Percentiles rank a stretch among this genome's conserved stretches.
phyloP scores from a whole-genome alignment of 2,888 invertebrate species.

The Lypha dubia region DNA sequence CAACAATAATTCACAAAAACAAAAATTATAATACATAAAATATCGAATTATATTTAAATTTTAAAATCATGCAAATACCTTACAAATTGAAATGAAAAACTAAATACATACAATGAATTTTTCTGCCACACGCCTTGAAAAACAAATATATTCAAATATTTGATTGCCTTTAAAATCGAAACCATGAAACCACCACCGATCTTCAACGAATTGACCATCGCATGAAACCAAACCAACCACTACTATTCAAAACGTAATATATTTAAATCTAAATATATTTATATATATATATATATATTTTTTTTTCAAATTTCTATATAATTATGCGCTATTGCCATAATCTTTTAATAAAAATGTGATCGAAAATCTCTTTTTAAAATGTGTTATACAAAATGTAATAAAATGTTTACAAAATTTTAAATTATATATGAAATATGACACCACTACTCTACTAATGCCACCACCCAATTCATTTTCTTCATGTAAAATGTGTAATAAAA shows the following conservation, averaged over 20 bases:
- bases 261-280: conserved; percentile 64
- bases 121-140: conserved; percentile 68
- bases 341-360: conserved; percentile 45
- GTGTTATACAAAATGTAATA: conserved; percentile 49
- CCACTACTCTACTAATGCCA: not conserved
- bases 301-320: conserved; percentile 28
- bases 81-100: conserved; percentile 38
- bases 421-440: conserved; percentile 48
- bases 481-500: conserved; percentile 54
- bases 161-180: conserved; percentile 61
- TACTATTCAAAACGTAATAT: conserved; percentile 40
- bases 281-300: no score
- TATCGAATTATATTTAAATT: conserved; percentile 37
- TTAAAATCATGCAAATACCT: conserved; percentile 34
- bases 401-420: conserved; percentile 46
- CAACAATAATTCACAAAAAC: conserved; percentile 32
- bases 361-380: conserved; percentile 45
- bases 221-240: conserved; percentile 41
- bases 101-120: conserved; percentile 25
- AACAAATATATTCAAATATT: conserved; percentile 51
- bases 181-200: conserved; percentile 48
- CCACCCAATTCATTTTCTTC: conserved; percentile 39
- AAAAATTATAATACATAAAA: conserved; percentile 19
- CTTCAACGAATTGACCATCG: conserved; percentile 67
- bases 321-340: conserved; percentile 41